Conservation (phyloP, 2,797 vertebrate species). For the Dermochelys coriacea region DNA sequence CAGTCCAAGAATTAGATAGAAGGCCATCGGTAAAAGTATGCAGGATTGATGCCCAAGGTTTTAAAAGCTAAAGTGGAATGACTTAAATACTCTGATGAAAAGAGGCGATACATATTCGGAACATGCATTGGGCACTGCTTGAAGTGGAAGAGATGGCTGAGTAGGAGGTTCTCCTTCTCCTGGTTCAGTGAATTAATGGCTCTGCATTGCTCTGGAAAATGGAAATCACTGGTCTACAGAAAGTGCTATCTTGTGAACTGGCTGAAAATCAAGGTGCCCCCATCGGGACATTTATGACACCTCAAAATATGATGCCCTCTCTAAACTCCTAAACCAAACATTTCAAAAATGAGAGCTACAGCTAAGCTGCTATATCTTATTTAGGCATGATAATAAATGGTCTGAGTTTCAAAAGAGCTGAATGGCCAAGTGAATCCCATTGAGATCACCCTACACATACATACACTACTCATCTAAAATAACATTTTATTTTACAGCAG, state of each 20-base stretch:
- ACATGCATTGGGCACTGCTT: rapidly evolving
- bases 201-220: neutral
- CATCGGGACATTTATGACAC: neutral
- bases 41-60: neutral
- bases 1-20: neutral
- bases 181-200: neutral
- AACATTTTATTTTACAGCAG: too few relatives aligned
- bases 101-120: neutral
- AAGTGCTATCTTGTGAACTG: neutral
- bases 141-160: neutral
- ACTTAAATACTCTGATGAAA: neutral
- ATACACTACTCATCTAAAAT: too few relatives aligned
- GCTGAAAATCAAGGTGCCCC: neutral
- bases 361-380: neutral
- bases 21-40: neutral
- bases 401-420: too few relatives aligned
- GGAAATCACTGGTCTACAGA: neutral
- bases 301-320: neutral
- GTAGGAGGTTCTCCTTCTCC: rapidly evolving
- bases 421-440: too few relatives aligned
- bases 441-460: too few relatives aligned
- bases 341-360: neutral
- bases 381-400: too few relatives aligned
- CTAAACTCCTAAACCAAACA: neutral
- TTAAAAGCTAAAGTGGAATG: neutral